A percentile compares a stretch with the other conserved stretches of the same genome.
Evolutionary conservation across 2,888 invertebrate genomes (phyloP).

Genomic region (Agonopterix arenella): DNA sequence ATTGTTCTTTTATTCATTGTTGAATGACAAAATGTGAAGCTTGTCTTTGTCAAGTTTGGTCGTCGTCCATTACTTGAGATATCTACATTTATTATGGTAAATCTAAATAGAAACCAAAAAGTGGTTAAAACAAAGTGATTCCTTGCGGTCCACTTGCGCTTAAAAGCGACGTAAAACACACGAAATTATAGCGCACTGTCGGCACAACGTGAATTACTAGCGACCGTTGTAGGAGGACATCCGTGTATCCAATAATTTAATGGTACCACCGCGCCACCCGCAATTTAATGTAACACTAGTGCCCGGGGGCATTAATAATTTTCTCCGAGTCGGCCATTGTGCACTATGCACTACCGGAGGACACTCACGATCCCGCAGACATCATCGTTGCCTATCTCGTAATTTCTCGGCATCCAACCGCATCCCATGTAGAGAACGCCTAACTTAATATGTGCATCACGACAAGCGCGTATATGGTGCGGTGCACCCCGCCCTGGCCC

Average conservation of each 20-base stretch:
- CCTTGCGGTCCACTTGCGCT: neutral
- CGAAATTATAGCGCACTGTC: conserved; percentile 16
- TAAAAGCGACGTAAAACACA: conserved; percentile 14
- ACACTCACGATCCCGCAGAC: conserved; percentile 58
- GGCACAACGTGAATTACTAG: conserved; percentile 31
- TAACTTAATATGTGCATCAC: conserved; percentile 77
- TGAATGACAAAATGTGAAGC: too few relatives aligned
- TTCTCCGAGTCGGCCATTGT: conserved; percentile 46
- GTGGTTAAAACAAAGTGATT: conserved; percentile 2
- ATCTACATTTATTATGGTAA: too few relatives aligned
- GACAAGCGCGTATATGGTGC: conserved; percentile 66
- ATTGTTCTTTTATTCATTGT: too few relatives aligned
- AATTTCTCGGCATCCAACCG: conserved; percentile 48
- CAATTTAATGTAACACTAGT: conserved; percentile 47
- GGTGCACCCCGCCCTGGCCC: conserved; percentile 49
- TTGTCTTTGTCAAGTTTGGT: too few relatives aligned
- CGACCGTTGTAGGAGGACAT: conserved; percentile 19
- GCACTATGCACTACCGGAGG: conserved; percentile 33
- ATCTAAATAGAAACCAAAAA: neutral
- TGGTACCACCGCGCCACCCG: conserved; percentile 46
- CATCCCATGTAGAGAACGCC: conserved; percentile 63
- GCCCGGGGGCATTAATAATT: conserved; percentile 52
- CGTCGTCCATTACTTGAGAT: too few relatives aligned
- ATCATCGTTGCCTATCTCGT: conserved; percentile 61
- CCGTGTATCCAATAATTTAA: conserved; percentile 49